phyloP scores from a whole-genome alignment of 2,797 vertebrate genomes.

The Halcyon smyrnensis region DNA sequence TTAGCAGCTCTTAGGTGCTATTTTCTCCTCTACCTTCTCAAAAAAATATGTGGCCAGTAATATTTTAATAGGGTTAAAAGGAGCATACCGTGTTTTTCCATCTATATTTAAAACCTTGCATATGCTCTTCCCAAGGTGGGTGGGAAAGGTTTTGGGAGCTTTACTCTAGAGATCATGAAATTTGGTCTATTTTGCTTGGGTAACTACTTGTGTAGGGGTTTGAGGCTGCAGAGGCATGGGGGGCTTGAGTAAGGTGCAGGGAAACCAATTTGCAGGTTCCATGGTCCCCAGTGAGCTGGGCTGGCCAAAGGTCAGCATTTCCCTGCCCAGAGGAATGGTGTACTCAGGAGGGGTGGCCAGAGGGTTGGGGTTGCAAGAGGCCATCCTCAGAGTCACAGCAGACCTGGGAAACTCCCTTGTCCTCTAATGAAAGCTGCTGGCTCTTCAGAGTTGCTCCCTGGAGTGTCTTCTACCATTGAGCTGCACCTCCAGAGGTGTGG shows the following conservation, averaged over 20 bases:
- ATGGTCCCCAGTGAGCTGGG: background rate
- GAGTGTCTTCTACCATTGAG: background rate
- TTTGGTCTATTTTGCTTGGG: background rate
- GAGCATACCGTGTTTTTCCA: background rate
- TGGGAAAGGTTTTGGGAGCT: background rate
- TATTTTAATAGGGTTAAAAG: slow-evolving; percentile 36
- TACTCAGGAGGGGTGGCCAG: background rate
- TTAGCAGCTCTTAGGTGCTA: slow-evolving; percentile 51
- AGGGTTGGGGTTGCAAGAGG: background rate
- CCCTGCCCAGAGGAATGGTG: accelerated
- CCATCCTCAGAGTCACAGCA: background rate
- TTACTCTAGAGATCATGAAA: background rate
- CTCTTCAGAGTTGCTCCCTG: background rate
- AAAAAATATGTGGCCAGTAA: background rate
- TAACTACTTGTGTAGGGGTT: background rate
- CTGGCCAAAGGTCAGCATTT: background rate
- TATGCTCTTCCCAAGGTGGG: background rate
- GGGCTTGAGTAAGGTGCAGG: background rate
- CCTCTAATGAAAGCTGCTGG: background rate
- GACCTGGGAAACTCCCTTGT: background rate
- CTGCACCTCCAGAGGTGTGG: background rate
- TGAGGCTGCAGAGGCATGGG: background rate
- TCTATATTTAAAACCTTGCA: slow-evolving; percentile 25
- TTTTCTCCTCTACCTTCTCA: slow-evolving; percentile 52
- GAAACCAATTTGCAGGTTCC: background rate